Conservation (phyloP, 2,113 vertebrate genomes). For the Onychorhynchus coronatus region DNA sequence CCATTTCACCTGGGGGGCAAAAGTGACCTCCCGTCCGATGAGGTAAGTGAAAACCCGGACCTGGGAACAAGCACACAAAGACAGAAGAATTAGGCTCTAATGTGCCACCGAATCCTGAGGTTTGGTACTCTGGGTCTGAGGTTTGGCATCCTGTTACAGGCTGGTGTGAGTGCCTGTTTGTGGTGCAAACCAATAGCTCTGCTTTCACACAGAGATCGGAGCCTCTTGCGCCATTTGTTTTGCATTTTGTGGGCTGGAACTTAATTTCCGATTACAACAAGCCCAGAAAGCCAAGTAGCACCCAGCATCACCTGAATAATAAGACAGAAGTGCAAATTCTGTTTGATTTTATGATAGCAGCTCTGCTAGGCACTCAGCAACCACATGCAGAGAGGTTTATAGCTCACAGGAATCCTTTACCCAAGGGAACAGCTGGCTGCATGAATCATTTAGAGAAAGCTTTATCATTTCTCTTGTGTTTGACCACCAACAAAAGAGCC, state of each 20-base stretch:
- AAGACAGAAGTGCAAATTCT: conserved; percentile 21
- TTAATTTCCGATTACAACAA: conserved; percentile 6
- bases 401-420: background rate
- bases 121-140: background rate
- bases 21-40: conserved; percentile 92
- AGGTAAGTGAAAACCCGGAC: conserved; percentile 95
- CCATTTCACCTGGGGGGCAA: conserved; percentile 89
- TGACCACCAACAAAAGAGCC: conserved; percentile 6
- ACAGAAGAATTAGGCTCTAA: background rate
- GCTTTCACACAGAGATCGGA: background rate
- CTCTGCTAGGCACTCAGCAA: background rate
- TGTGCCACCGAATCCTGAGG: background rate
- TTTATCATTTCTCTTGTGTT: background rate
- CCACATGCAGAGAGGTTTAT: background rate
- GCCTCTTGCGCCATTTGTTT: background rate
- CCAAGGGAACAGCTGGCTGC: background rate
- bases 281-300: background rate
- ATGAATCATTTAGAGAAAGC: background rate
- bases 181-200: background rate
- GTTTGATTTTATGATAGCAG: background rate
- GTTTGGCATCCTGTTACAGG: background rate
- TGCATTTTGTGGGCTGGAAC: background rate
- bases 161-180: background rate
- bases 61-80: conserved; percentile 51
- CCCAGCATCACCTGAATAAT: background rate